A percentile compares a stretch with the other conserved stretches of the same genome.
These are phyloP conservation scores for Panulirus ornatus DNA, from an alignment of 1,140 invertebrate species.

Conservation along the genomic window DNA sequence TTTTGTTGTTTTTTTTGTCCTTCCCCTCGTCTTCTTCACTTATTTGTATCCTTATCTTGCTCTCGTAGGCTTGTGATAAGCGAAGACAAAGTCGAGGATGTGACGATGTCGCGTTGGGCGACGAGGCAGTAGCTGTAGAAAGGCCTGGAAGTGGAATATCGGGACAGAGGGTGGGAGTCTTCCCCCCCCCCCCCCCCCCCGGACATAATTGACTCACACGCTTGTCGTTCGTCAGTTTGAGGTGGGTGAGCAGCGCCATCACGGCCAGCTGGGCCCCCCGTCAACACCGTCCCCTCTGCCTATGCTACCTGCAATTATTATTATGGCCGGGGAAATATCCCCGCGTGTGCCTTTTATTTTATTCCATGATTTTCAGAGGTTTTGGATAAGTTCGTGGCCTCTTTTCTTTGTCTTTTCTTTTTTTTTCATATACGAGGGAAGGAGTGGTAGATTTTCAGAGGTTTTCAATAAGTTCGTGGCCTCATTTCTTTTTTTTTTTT, in stretches of 20 bases:
- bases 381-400: too few species aligned
- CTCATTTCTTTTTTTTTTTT: too few species aligned
- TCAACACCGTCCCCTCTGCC: not conserved
- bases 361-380: conserved; percentile 37
- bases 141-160: not conserved
- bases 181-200: not conserved
- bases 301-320: conserved; percentile 67
- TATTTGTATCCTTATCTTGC: not conserved
- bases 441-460: too few species aligned
- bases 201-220: conserved; percentile 66
- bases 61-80: too few species aligned
- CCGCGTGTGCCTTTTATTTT: conserved; percentile 54
- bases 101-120: not conserved
- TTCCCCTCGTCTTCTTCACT: not conserved
- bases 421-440: too few species aligned
- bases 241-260: conserved; percentile 52
- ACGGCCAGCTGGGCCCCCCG: conserved; percentile 51
- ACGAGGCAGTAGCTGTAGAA: not conserved
- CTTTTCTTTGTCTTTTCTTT: too few species aligned
- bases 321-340: conserved; percentile 27
- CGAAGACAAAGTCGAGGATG: too few species aligned
- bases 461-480: too few species aligned
- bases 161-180: not conserved
- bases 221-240: conserved; percentile 63
- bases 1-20: not conserved